phyloP scores from a whole-genome alignment of 1,140 invertebrate genomes.

The Luehdorfia chinensis region DNA sequence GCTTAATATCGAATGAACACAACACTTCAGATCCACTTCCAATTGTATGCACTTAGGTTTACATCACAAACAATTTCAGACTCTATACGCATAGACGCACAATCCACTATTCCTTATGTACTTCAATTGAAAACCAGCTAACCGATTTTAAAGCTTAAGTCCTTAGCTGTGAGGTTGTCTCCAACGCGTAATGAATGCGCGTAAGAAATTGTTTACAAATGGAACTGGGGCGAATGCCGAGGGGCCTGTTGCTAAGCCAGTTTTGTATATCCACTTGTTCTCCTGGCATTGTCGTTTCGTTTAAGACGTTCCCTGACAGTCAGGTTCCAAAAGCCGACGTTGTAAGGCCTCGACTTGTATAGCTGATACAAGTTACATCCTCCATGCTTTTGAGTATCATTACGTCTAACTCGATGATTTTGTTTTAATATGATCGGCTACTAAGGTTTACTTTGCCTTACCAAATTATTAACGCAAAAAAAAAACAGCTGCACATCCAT shows the following conservation, averaged over 20 bases:
- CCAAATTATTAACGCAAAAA: too few relatives aligned
- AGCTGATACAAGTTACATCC: too few relatives aligned
- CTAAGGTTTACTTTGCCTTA: too few relatives aligned
- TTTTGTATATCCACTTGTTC: constrained; percentile 14
- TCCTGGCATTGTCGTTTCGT: too few relatives aligned
- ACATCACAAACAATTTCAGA: constrained; percentile 1
- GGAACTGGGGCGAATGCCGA: constrained; percentile 8
- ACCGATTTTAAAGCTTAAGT: not conserved
- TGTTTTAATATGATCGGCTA: too few relatives aligned
- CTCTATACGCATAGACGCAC: not conserved
- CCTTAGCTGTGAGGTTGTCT: not conserved
- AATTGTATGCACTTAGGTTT: constrained; percentile 22
- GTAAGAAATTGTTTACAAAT: constrained; percentile 17
- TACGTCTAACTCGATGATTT: not conserved
- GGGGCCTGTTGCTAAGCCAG: constrained; percentile 21
- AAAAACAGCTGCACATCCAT: too few relatives aligned
- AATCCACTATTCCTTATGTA: too few relatives aligned
- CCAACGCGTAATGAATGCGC: too few relatives aligned
- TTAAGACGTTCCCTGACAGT: too few relatives aligned
- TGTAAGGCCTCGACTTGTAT: too few relatives aligned
- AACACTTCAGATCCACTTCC: constrained; percentile 22
- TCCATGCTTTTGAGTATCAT: too few relatives aligned
- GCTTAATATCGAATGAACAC: constrained; percentile 1
- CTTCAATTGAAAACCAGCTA: not conserved
- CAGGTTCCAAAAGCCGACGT: too few relatives aligned